A percentile compares a stretch with the other conserved stretches of the same genome.
These are phyloP conservation scores for Ariolimax columbianus DNA, from an alignment of 2,888 invertebrate genomes.

Conservation along the genomic window DNA sequence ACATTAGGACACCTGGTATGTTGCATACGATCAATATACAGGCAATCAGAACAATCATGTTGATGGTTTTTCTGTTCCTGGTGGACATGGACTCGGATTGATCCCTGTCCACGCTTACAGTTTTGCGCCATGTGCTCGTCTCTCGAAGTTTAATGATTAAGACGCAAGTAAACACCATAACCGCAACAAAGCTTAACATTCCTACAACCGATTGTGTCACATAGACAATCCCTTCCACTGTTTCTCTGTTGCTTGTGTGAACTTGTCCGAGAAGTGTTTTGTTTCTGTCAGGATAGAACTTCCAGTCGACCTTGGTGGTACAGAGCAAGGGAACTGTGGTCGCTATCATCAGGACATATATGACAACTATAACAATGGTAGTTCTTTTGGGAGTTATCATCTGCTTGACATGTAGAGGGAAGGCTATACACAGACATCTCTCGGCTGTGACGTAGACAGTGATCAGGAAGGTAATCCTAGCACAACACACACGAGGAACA, in stretches of 20 bases:
- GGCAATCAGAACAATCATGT: neutral
- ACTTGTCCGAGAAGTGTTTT: neutral
- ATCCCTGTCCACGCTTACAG: neutral
- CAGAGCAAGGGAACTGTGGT: neutral
- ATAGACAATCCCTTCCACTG: neutral
- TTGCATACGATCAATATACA: too few species aligned
- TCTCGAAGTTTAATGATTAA: too few species aligned
- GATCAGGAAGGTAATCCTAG: too few species aligned
- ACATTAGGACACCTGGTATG: too few species aligned
- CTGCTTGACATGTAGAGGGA: constrained; percentile 18
- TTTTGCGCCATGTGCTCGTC: neutral
- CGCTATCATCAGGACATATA: neutral
- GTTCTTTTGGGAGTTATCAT: constrained; percentile 3
- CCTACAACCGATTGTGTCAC: neutral
- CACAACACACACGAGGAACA: too few species aligned
- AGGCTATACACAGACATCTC: neutral
- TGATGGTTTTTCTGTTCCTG: neutral
- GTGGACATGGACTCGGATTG: neutral
- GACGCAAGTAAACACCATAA: neutral
- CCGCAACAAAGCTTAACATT: neutral
- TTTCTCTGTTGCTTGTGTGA: neutral
- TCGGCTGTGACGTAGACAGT: too few species aligned
- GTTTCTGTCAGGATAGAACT: neutral
- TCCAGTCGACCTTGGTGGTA: neutral
- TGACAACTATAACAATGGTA: neutral